Base-by-base conservation (phyloP, 2,113 vertebrate genomes). In the Salminus brasiliensis region DNA sequence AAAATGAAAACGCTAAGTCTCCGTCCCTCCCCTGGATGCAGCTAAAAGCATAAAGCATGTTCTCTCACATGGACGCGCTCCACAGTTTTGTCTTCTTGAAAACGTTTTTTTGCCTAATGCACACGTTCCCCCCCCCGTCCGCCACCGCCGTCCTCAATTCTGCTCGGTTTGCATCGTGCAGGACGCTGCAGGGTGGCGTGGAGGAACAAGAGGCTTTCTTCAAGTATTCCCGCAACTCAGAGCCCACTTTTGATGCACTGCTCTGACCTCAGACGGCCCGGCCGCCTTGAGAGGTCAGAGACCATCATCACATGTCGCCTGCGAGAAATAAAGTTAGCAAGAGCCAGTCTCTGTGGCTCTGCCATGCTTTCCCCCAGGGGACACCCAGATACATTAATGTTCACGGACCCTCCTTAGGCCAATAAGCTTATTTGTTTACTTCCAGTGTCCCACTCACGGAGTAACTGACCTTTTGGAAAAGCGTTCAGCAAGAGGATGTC, bases 161-260 rank as follows among this genome's bases (percentile, higher is more conserved):
- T 90, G 92, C 97, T 98, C 97, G 97, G 96, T 97, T 98, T 95
- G 93, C 94, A 94, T 94, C 95, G 97, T 96, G 10, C 18, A 97
- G 95, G 95, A 95, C 96, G 92, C 96, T 95, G 79, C 94, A 91
- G 85, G 91, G 94, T 80, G 94, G 95, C 93, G 95, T 95, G 94
- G 94, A 94, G 90, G 93, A 92, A 92, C 92, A 91, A 92, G 93
- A 95, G 92, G 94, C 93, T 93, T 95, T 95, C 93, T 98, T 98
- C 97, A 99, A 98, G 97, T 97, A 97, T 96, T 96, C 84, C 62
- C 11, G 41, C 76, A 83, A 80, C 25, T 11, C 6, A 18, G 47
- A 41, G 74, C 72, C 77, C 87, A 88, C 89, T 79, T 87, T 88
- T 91, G 89, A 90, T 85, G 87, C 87, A 89, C 90, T 87, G 89